Evolutionary conservation across 2,797 vertebrate species (phyloP), one percentile per base, ranked within the genome.

Genomic region (Acanthiza pusilla): DNA sequence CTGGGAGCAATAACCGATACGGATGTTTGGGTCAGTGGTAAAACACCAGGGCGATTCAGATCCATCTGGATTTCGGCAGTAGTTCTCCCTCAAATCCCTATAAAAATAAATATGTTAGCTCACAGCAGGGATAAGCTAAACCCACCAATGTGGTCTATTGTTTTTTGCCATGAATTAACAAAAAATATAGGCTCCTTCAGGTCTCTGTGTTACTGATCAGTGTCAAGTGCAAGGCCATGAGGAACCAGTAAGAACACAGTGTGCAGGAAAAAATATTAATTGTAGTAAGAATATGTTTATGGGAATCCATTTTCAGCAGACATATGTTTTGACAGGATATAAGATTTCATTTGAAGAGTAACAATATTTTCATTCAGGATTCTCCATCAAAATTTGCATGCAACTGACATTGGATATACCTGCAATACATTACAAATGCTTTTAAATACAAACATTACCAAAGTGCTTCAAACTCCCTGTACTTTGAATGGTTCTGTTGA

Each of bases 11-110:
- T 98, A 98, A 94, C 99, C 99, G 45, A 97, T 98, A 72, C 98
- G 98, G 91, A 99, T 98, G 92, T 98, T 99, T 90, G 99, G 99
- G 97, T 99, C 98, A 34, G 98, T 99, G 55, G 99, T 99, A 97
- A 99, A 99, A 97, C 99, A 99, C 99, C 99, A 99, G 30, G 99
- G 99, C 91, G 98, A 98, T 96, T 99, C 99, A 95, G 98, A 98
- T 74, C 99, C 99, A 97, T 99, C 99, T 96, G 99, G 99, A 97
- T 99, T 99, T 95, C 99, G 98, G 96, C 99, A 99, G 96, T 98
- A 99, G 98, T 99, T 99, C 97, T 99, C 99, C 95, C 97, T 98
- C 95, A 99, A 97, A 97, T 99, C 99, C 96, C 99, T 99, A 91
- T 71, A 92, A 96, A 95, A 97, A 96, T 76, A 97, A 97, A 93